phyloP scores from a whole-genome alignment of 2,113 vertebrate species.

The Bagarius yarrelli region DNA sequence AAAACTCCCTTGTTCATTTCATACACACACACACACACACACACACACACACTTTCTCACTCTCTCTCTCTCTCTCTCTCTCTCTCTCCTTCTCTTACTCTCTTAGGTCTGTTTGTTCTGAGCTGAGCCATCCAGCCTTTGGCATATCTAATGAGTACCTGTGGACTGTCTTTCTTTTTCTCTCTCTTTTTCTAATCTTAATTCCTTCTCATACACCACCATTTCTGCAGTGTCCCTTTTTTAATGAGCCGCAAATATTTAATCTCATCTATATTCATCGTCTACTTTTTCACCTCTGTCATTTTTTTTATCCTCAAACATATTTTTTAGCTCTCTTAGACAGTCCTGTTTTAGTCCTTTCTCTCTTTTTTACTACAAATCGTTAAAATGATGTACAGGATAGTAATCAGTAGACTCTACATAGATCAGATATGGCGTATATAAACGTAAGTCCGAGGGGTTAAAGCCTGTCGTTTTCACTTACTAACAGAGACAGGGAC shows the following conservation, averaged over 20 bases:
- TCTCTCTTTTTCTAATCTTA: not conserved
- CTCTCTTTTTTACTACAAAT: slow-evolving; percentile 7
- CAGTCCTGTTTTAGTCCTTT: not conserved
- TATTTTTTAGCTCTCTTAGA: not conserved
- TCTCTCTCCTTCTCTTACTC: not conserved
- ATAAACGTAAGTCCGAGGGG: not conserved
- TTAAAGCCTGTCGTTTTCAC: not conserved
- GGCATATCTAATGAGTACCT: slow-evolving; percentile 44
- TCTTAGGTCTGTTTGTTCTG: slow-evolving; percentile 22
- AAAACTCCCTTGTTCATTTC: slow-evolving; percentile 18
- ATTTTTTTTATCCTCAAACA: not conserved
- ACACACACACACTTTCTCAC: not conserved
- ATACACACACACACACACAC: slow-evolving; percentile 17
- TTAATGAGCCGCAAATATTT: not conserved
- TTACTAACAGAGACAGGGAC: not conserved
- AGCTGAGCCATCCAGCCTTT: slow-evolving; percentile 23
- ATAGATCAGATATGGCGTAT: not conserved
- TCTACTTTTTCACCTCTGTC: not conserved
- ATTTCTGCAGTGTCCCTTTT: not conserved
- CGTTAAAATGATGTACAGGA: slow-evolving; percentile 5
- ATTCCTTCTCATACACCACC: not conserved
- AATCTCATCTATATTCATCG: not conserved
- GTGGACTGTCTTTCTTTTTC: slow-evolving; percentile 24
- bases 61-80: not conserved
- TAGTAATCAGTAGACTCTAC: slow-evolving; percentile 6